Percentiles rank a stretch among this genome's conserved stretches.
phyloP scores from a whole-genome alignment of 2,888 invertebrate genomes.

The Periphyllus acericola region DNA sequence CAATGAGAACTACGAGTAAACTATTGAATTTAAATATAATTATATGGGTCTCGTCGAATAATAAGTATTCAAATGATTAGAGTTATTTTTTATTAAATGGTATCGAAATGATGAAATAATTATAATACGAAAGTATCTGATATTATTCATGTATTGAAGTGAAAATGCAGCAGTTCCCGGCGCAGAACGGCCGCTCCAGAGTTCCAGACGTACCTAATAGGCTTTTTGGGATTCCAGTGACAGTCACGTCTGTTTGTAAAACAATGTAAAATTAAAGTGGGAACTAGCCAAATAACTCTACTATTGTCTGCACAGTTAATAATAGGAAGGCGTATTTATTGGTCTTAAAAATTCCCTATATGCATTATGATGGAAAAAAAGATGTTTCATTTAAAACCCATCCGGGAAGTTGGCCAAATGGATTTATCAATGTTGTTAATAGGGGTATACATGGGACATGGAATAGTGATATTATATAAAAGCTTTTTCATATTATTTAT shows the following conservation, averaged over 20 bases:
- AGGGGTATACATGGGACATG: not conserved
- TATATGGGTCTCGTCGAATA: not conserved
- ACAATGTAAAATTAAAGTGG: slow-evolving; percentile 11
- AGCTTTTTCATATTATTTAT: slow-evolving; percentile 38
- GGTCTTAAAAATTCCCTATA: slow-evolving; percentile 47
- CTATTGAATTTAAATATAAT: slow-evolving; percentile 12
- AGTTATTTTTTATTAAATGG: not conserved
- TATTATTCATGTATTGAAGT: not conserved
- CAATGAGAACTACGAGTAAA: not conserved
- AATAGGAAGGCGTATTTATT: slow-evolving; percentile 42
- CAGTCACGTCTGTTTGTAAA: not conserved
- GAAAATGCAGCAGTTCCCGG: not conserved
- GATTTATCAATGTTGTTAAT: slow-evolving; percentile 37
- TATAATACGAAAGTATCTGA: not conserved
- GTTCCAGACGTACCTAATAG: not conserved
- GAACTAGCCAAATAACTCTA: slow-evolving; percentile 37
- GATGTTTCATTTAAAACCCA: slow-evolving; percentile 40
- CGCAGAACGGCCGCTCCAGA: not conserved
- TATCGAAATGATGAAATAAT: not conserved
- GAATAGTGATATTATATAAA: slow-evolving; percentile 26
- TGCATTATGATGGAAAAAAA: not conserved
- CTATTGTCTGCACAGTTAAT: slow-evolving; percentile 34
- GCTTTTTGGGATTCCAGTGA: not conserved
- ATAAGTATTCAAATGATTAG: not conserved
- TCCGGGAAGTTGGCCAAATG: slow-evolving; percentile 56